Evolutionary conservation across 1,140 invertebrate genomes (phyloP).

Genomic region (Zaprionus lachaisei): DNA sequence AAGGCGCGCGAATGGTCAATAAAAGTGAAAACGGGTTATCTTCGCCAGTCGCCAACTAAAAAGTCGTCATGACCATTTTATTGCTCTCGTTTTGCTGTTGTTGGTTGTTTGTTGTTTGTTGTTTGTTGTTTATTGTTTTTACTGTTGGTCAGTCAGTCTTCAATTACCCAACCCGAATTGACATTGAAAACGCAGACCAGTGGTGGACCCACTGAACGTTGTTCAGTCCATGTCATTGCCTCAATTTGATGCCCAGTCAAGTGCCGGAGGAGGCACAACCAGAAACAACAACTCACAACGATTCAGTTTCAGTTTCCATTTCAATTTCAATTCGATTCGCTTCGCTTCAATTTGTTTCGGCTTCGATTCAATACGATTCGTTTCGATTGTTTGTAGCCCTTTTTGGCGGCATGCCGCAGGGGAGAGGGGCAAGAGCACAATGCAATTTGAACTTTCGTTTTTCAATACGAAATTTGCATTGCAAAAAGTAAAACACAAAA

Average conservation of each 20-base stretch:
- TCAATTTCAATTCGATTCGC: constrained; percentile 12
- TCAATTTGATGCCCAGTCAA: constrained; percentile 41
- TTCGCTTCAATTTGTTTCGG: constrained; percentile 2
- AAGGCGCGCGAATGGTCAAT: constrained; percentile 73
- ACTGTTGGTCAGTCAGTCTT: constrained; percentile 16
- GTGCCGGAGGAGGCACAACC: constrained; percentile 1
- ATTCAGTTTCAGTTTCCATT: constrained; percentile 11
- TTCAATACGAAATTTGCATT: constrained; percentile 22
- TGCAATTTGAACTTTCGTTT: constrained; percentile 65
- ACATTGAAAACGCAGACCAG: constrained; percentile 60
- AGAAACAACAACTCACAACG: neutral
- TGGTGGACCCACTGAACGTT: constrained; percentile 12
- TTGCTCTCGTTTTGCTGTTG: constrained; percentile 21
- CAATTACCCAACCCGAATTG: constrained; percentile 64
- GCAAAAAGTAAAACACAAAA: constrained; percentile 8
- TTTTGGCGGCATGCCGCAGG: constrained; percentile 16
- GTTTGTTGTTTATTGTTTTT: neutral
- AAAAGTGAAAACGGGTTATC: constrained; percentile 78
- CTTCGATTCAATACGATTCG: constrained; percentile 13
- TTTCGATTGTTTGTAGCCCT: constrained; percentile 23
- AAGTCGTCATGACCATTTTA: constrained; percentile 39
- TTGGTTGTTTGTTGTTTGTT: neutral
- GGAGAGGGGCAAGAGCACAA: constrained; percentile 12
- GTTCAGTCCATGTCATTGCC: constrained; percentile 7
- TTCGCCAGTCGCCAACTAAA: constrained; percentile 22